Evolutionary conservation across 2,888 invertebrate species (phyloP), one percentile per base, ranked within the genome.

Genomic region (Diachrysia chrysitis): DNA sequence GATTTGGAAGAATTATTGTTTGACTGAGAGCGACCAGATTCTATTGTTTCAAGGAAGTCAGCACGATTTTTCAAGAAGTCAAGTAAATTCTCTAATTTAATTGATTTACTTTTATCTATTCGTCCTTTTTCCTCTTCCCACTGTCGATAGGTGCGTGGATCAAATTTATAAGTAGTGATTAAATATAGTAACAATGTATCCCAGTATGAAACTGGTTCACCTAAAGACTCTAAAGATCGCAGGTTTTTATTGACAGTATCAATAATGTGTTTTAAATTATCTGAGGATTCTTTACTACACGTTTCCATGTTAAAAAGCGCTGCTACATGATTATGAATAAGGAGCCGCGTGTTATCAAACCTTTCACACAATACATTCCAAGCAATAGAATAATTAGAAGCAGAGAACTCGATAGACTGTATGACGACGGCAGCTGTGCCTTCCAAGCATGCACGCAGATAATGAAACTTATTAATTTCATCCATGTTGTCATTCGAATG

Each of bases 381-480:
- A 1, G 58, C 58, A 5, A 46, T 17, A 10, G n/a, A 10, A 58
- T 58, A 46, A 46, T 58, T 58, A 21, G n/a, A 46, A 9, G 58
- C 16, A 46, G 58, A 58, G 23, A 58, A 58, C 16, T 58, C 58
- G 16, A 58, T 58, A 10, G 58, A 46, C 17, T 46, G 58, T 17
- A 58, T 58, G 1, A 58, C 58, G 17, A 65, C 66, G 55, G 71
- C 71, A 72, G 73, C 75, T 75, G 64, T 42, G 64, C 77, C 76
- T 25, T 81, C 73, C 2, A 83, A 32, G 7, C 78, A 82, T 2
- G 81, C 51, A 3, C 77, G 55, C 14, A 82, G 64, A 61, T 83
- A 82, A 42, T 82, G 82, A 58, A 79, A 79, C 23, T 83, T 79
- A 62, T 79, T 82, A 9, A 82, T 71, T 10, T 78, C 70, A 14